These are phyloP conservation scores for Macrochelys suwanniensis DNA, from an alignment of 2,797 vertebrate species.

Conservation along the genomic window DNA sequence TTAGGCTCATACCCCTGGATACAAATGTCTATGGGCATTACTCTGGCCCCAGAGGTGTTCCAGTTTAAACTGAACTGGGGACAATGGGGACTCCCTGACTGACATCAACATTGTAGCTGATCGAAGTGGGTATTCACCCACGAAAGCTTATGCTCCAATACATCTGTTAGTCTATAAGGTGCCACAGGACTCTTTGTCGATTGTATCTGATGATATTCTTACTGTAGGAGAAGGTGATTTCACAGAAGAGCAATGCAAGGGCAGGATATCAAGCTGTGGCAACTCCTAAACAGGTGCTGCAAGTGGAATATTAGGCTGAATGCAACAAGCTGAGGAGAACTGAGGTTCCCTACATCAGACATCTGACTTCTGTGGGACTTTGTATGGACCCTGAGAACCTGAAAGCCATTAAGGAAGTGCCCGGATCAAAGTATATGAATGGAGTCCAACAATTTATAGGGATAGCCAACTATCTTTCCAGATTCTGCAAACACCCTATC, in stretches of 20 bases:
- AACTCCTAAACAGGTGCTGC: neutral
- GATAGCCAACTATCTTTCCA: neutral
- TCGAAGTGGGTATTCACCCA: too few species aligned
- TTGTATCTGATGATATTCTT: neutral
- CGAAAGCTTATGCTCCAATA: too few species aligned
- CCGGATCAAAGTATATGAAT: neutral
- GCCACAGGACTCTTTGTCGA: too few species aligned
- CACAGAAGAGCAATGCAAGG: neutral
- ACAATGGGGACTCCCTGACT: too few species aligned
- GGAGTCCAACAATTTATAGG: neutral
- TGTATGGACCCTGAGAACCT: neutral
- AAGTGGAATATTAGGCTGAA: neutral
- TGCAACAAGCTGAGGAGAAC: neutral
- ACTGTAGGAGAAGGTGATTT: neutral
- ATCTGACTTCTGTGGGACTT: neutral
- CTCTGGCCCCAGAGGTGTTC: too few species aligned
- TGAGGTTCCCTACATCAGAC: neutral
- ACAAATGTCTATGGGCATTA: too few species aligned
- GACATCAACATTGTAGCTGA: too few species aligned
- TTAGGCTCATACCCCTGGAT: too few species aligned
- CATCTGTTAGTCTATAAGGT: too few species aligned
- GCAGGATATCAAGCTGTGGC: neutral
- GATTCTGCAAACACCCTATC: neutral
- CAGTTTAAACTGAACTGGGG: too few species aligned
- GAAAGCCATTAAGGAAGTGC: neutral